A percentile compares a stretch with the other conserved stretches of the same genome.
Conservation (phyloP, 2,888 invertebrate genomes). For the Acanthosoma haemorrhoidale region DNA sequence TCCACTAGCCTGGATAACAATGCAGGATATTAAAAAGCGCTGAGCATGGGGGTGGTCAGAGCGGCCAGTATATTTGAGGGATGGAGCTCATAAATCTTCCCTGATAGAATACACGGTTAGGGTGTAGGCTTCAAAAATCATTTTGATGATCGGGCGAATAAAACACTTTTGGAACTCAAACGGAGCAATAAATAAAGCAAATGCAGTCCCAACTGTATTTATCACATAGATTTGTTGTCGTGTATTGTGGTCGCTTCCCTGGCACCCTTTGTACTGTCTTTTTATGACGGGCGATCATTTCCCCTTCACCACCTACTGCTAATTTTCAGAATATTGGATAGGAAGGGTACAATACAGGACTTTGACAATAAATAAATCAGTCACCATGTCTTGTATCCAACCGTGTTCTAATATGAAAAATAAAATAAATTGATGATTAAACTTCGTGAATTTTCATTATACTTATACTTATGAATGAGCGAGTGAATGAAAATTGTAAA, state of each 20-base stretch:
- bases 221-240: constrained; percentile 20
- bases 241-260: constrained; percentile 6
- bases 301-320: neutral
- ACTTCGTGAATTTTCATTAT: too few relatives aligned
- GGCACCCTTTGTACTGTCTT: constrained; percentile 6
- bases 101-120: constrained; percentile 11
- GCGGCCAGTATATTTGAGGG: constrained; percentile 1
- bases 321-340: constrained; percentile 1
- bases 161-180: constrained; percentile 20
- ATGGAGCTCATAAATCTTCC: constrained; percentile 4
- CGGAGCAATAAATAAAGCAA: constrained; percentile 25
- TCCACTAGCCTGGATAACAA: neutral
- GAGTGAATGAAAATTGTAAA: too few relatives aligned
- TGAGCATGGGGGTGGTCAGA: neutral
- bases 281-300: neutral
- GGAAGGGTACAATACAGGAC: neutral
- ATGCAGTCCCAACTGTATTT: constrained; percentile 6
- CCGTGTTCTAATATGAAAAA: too few relatives aligned
- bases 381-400: neutral
- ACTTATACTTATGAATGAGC: too few relatives aligned
- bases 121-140: constrained; percentile 7
- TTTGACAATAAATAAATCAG: neutral
- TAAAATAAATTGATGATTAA: too few relatives aligned
- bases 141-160: constrained; percentile 21
- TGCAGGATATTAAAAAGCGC: neutral